phyloP scores from a whole-genome alignment of 1,140 invertebrate genomes.

The Pararge aegeria region DNA sequence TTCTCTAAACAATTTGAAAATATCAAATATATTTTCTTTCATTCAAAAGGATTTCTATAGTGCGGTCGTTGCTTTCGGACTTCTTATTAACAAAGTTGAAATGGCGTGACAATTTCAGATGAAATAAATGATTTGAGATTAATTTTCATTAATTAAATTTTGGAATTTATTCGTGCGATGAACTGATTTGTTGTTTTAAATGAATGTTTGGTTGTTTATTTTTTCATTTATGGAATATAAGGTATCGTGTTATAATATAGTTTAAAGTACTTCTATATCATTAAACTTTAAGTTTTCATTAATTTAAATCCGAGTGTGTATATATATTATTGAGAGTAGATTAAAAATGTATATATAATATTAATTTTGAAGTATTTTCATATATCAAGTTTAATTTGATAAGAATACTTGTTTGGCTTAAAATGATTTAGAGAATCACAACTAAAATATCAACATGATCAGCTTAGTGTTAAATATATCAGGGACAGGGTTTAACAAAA shows the following conservation, averaged over 20 bases:
- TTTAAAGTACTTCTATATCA: neutral
- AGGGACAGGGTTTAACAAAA: too few species aligned
- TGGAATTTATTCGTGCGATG: neutral
- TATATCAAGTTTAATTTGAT: too few species aligned
- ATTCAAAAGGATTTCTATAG: neutral
- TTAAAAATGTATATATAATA: too few species aligned
- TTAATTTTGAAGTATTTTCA: too few species aligned
- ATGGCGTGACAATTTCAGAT: constrained; percentile 12
- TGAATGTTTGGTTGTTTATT: neutral
- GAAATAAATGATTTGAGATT: constrained; percentile 11
- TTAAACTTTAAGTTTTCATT: too few species aligned
- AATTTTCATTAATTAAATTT: constrained; percentile 14
- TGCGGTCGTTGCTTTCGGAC: constrained; percentile 7
- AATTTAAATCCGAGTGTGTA: too few species aligned
- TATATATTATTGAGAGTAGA: too few species aligned
- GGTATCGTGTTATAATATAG: neutral
- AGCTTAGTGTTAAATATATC: too few species aligned
- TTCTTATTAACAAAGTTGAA: constrained; percentile 20
- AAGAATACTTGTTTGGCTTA: too few species aligned
- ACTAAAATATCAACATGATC: too few species aligned
- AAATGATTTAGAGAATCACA: too few species aligned
- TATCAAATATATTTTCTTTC: neutral
- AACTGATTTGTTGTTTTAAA: neutral
- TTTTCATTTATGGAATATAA: neutral
- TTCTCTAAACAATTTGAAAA: neutral